Evolutionary conservation across 2,113 vertebrate genomes (phyloP).

Genomic region (Urocitellus parryii): DNA sequence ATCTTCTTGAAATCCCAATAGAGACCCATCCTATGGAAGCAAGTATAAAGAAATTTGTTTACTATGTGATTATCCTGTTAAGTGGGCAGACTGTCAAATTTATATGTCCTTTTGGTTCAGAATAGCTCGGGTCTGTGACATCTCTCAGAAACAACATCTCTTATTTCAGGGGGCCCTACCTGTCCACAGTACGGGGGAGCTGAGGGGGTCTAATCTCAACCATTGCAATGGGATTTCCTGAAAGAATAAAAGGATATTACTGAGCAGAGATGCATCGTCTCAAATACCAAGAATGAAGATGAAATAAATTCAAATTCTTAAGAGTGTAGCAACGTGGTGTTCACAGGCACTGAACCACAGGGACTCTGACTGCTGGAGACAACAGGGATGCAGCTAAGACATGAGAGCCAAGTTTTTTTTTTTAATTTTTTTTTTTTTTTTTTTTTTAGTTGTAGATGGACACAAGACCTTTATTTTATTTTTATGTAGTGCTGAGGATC

Average conservation of each 20-base stretch:
- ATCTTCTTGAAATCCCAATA: neutral
- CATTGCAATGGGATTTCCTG: neutral
- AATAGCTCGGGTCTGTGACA: neutral
- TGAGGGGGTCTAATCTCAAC: neutral
- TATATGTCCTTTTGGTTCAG: neutral
- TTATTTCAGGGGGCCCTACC: neutral
- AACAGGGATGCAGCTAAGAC: neutral
- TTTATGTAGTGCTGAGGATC: too few species aligned
- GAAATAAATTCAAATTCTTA: neutral
- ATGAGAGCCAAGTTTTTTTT: too few species aligned
- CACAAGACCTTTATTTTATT: too few species aligned
- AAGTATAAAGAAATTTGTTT: neutral
- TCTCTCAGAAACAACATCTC: slow-evolving; percentile 26
- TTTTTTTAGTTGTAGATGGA: too few species aligned
- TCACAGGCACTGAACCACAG: neutral
- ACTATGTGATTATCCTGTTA: neutral
- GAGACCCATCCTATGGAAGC: neutral
- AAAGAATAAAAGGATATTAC: neutral
- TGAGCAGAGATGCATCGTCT: neutral
- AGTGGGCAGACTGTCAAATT: neutral
- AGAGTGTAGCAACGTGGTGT: rapidly evolving
- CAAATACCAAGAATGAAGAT: neutral
- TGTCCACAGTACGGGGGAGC: neutral
- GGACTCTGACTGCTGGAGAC: neutral
- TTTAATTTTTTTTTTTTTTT: too few species aligned